A percentile compares a stretch with the other conserved stretches of the same genome.
These are phyloP conservation scores for Acromyrmex echinatior DNA, from an alignment of 1,140 invertebrate genomes.

Conservation along the genomic window DNA sequence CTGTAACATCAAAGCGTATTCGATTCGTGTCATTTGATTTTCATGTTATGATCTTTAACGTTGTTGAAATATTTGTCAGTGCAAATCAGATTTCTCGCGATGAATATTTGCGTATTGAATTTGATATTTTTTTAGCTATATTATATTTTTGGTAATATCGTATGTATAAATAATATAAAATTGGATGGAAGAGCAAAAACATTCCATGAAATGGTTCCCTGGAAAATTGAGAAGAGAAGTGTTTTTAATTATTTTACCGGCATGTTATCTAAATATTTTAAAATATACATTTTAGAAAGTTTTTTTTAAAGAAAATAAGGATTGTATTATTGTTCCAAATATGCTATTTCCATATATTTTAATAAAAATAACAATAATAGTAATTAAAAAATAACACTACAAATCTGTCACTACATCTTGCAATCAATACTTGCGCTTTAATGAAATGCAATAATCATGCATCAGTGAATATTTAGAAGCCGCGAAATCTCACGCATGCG, in stretches of 20 bases:
- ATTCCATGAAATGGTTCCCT: background rate
- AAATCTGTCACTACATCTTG: background rate
- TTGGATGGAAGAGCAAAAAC: background rate
- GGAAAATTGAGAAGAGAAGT: background rate
- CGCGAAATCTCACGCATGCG: slow-evolving; percentile 31
- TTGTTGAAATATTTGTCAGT: background rate
- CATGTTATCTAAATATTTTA: background rate
- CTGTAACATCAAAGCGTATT: background rate
- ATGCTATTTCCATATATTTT: background rate
- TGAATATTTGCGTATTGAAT: background rate
- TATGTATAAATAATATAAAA: background rate
- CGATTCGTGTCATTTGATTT: background rate
- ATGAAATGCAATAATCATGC: background rate
- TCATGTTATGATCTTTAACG: background rate
- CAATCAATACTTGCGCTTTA: background rate
- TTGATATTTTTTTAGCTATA: background rate
- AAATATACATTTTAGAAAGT: background rate
- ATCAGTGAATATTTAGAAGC: background rate
- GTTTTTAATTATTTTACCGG: background rate
- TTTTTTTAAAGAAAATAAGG: slow-evolving; percentile 1
- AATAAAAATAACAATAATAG: background rate
- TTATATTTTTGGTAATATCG: background rate
- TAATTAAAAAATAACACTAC: background rate
- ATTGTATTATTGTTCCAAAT: background rate
- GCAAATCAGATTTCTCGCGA: background rate